Conservation (phyloP, 2,113 vertebrate species). For the Epinephelus lanceolatus region DNA sequence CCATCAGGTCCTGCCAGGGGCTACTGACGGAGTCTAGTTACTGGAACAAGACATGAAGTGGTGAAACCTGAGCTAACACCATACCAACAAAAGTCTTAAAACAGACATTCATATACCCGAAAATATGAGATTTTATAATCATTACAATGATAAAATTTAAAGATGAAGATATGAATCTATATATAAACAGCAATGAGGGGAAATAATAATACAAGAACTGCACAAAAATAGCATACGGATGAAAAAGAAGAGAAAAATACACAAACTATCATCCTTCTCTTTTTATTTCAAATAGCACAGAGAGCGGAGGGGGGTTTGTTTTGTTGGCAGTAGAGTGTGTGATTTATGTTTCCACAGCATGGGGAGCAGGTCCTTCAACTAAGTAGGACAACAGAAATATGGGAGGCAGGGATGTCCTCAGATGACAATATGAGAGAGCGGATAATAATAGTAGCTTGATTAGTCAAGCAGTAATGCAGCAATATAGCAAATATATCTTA, state of each 20-base stretch:
- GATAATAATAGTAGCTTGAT: background rate
- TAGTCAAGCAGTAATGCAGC: background rate
- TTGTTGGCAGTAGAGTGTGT: background rate
- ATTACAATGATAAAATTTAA: background rate
- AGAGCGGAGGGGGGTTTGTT: background rate
- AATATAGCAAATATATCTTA: background rate
- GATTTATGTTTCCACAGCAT: conserved; percentile 41
- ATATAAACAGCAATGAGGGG: too few species aligned
- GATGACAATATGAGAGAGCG: background rate
- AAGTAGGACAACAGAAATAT: conserved; percentile 43
- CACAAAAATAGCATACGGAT: background rate
- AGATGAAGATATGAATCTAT: background rate
- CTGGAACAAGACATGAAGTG: conserved; percentile 6
- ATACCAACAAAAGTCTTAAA: background rate
- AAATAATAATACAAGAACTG: too few species aligned
- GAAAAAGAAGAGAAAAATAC: background rate
- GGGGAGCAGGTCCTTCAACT: conserved; percentile 14
- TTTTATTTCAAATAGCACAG: conserved; percentile 12
- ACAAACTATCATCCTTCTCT: background rate
- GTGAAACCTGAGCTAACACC: conserved; percentile 28
- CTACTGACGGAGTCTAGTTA: conserved; percentile 28
- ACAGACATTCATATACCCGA: background rate
- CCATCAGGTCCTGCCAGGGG: conserved; percentile 20
- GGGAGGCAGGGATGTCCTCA: conserved; percentile 2
- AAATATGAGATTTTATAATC: background rate